Percentiles rank a stretch among this genome's conserved stretches.
Evolutionary conservation across 2,888 invertebrate species (phyloP).

Genomic region (Ennomos erosarius): DNA sequence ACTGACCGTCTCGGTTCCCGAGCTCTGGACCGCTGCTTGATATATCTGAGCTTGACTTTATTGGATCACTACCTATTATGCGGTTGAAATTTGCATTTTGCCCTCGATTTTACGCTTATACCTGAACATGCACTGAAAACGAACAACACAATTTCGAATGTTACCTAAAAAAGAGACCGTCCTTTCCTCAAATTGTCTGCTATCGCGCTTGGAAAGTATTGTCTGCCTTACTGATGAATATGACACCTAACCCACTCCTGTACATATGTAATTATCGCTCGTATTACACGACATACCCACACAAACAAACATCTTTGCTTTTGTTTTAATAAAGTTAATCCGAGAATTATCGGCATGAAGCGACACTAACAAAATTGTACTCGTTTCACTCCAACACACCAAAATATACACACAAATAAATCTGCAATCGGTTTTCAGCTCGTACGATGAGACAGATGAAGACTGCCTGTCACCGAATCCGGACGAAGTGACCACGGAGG

Average conservation of each 20-base stretch:
- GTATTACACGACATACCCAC: slow-evolving; percentile 42
- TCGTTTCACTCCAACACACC: slow-evolving; percentile 72
- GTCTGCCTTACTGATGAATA: slow-evolving; percentile 84
- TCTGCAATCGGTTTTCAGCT: slow-evolving; percentile 74
- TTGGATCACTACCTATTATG: slow-evolving; percentile 30
- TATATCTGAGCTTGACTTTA: slow-evolving; percentile 54
- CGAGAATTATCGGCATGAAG: slow-evolving; percentile 70
- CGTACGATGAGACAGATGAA: slow-evolving; percentile 89
- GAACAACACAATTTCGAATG: slow-evolving; percentile 29
- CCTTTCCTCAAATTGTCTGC: slow-evolving; percentile 51
- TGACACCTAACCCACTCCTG: slow-evolving; percentile 54
- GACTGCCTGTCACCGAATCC: slow-evolving; percentile 89
- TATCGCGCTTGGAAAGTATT: slow-evolving; percentile 68
- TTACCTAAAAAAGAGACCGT: slow-evolving; percentile 33
- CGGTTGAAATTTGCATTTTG: slow-evolving; percentile 58
- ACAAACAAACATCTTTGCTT: slow-evolving; percentile 60
- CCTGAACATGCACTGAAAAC: slow-evolving; percentile 57
- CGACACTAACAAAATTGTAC: slow-evolving; percentile 73
- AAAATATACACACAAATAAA: slow-evolving; percentile 43
- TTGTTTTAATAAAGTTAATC: slow-evolving; percentile 66
- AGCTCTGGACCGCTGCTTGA: slow-evolving; percentile 50
- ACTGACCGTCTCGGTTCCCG: slow-evolving; percentile 50
- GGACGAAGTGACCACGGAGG: slow-evolving; percentile 85
- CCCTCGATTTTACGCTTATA: slow-evolving; percentile 64
- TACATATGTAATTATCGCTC: slow-evolving; percentile 61